phyloP scores from a whole-genome alignment of 1,140 invertebrate species.

The Ptiloglossa arizonensis region DNA sequence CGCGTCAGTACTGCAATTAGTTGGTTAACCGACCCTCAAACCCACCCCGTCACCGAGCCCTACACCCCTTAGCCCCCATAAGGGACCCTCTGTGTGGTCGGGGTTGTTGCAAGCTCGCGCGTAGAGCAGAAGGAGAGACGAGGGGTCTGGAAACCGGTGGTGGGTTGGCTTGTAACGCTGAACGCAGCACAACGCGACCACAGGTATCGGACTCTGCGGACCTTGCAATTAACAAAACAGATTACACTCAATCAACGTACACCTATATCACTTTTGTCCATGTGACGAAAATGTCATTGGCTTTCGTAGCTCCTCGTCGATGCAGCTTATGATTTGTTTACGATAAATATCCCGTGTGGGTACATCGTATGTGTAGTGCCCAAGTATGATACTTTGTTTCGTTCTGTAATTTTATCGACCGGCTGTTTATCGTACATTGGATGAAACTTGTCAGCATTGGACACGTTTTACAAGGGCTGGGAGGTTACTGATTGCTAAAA shows the following conservation, averaged over 20 bases:
- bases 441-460: no score
- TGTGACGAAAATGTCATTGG: slow-evolving; percentile 46
- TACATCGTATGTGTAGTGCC: no score
- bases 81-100: slow-evolving; percentile 49
- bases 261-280: slow-evolving; percentile 52
- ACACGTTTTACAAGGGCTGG: no score
- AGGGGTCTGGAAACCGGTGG: slow-evolving; percentile 14
- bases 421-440: no score
- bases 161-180: slow-evolving; percentile 59
- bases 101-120: slow-evolving; percentile 40
- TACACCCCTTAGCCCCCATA: slow-evolving; percentile 31
- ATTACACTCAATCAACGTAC: slow-evolving; percentile 78
- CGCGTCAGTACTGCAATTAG: slow-evolving; percentile 77
- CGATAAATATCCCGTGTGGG: slow-evolving; percentile 33
- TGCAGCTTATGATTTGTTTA: not conserved
- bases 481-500: no score
- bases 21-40: slow-evolving; percentile 71
- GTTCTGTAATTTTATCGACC: no score
- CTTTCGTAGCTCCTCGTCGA: slow-evolving; percentile 31
- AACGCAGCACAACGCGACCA: slow-evolving; percentile 71
- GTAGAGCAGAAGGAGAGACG: slow-evolving; percentile 36
- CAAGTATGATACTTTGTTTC: no score
- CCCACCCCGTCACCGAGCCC: slow-evolving; percentile 21
- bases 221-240: slow-evolving; percentile 79
- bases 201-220: slow-evolving; percentile 75